phyloP scores from a whole-genome alignment of 2,888 invertebrate species.

The Neoitamus cyanurus region DNA sequence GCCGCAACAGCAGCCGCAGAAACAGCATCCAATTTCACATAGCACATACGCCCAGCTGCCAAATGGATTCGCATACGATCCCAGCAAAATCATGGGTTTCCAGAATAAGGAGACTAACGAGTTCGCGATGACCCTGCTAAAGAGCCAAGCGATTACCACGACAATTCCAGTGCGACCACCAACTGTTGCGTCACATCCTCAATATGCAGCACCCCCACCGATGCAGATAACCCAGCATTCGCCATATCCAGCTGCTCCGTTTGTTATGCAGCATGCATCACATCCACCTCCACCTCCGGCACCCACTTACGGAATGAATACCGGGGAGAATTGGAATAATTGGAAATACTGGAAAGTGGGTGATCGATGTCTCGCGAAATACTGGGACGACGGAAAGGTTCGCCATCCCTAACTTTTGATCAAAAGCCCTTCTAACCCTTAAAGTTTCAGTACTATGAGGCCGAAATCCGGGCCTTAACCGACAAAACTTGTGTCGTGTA shows the following conservation, averaged over 20 bases:
- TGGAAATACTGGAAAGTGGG: constrained; percentile 75
- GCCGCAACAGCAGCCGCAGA: constrained; percentile 47
- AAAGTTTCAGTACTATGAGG: constrained; percentile 78
- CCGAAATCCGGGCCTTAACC: constrained; percentile 82
- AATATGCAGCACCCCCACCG: constrained; percentile 47
- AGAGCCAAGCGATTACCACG: constrained; percentile 58
- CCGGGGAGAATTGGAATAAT: constrained; percentile 61
- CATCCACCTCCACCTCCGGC: constrained; percentile 72
- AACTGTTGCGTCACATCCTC: constrained; percentile 10
- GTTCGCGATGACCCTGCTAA: constrained; percentile 64
- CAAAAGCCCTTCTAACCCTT: neutral
- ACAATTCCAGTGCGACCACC: constrained; percentile 50
- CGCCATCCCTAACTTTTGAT: neutral
- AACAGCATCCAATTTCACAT: constrained; percentile 44
- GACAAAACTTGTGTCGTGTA: constrained; percentile 87
- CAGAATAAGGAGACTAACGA: constrained; percentile 66
- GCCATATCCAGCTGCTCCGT: constrained; percentile 49
- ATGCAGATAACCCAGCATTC: constrained; percentile 51
- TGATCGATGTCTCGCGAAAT: constrained; percentile 88
- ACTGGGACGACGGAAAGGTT: constrained; percentile 92
- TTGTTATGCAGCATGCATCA: constrained; percentile 67
- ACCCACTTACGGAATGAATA: constrained; percentile 60
- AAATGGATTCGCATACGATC: constrained; percentile 64
- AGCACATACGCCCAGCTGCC: constrained; percentile 55
- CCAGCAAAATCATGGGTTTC: constrained; percentile 66